A percentile compares a stretch with the other conserved stretches of the same genome.
These are phyloP conservation scores for Notodonta ziczac DNA, from an alignment of 2,888 invertebrate genomes.

Conservation along the genomic window DNA sequence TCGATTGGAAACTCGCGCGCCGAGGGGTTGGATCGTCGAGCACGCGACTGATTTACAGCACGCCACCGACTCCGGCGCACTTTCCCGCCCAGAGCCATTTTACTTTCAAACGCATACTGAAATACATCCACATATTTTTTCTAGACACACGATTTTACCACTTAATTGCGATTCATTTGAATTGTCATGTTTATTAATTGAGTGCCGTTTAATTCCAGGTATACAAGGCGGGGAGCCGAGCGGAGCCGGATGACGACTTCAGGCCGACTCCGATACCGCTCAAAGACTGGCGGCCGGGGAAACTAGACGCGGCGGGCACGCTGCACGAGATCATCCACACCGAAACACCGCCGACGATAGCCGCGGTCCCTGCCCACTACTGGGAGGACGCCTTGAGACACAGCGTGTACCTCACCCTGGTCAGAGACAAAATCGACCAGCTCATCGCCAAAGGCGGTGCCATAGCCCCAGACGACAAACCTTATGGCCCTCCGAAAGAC, in stretches of 20 bases:
- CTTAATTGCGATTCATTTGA: conserved; percentile 35
- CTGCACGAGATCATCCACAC: conserved; percentile 58
- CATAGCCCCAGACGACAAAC: conserved; percentile 53
- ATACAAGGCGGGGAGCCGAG: conserved; percentile 55
- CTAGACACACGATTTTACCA: conserved; percentile 30
- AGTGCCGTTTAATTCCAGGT: conserved; percentile 55
- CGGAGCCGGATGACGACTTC: conserved; percentile 62
- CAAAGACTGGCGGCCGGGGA: conserved; percentile 60
- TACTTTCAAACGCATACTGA: conserved; percentile 81
- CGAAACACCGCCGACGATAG: conserved; percentile 45
- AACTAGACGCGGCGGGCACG: conserved; percentile 50
- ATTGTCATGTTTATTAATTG: conserved; percentile 27
- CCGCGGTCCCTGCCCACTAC: conserved; percentile 70
- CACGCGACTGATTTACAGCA: conserved; percentile 65
- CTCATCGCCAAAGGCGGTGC: conserved; percentile 70
- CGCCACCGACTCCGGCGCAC: conserved; percentile 60
- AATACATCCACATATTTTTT: conserved; percentile 57
- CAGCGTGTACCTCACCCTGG: conserved; percentile 87
- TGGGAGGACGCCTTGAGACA: conserved; percentile 89
- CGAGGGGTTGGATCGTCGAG: conserved; percentile 52
- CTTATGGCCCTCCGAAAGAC: conserved; percentile 56
- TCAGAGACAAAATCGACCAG: conserved; percentile 82
- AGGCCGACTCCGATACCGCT: conserved; percentile 76
- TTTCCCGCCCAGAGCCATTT: conserved; percentile 76
- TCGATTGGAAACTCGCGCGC: conserved; percentile 69